Evolutionary conservation across 1,140 invertebrate genomes (phyloP), one percentile per base, ranked within the genome.

Genomic region (Drosophila navojoa): DNA sequence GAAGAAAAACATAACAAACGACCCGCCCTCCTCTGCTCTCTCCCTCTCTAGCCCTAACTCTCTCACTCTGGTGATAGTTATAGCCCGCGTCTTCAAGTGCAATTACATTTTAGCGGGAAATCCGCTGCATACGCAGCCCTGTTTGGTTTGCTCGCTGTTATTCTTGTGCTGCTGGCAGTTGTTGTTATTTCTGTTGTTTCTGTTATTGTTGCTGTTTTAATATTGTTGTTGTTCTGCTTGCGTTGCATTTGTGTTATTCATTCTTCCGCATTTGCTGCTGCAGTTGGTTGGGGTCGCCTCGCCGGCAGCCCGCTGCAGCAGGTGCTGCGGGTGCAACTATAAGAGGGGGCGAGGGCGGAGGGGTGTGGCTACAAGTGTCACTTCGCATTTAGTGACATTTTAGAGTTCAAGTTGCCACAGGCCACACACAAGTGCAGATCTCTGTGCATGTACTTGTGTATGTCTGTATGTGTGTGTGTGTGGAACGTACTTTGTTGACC

Each of bases 401-500:
- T 73, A 68, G 71, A 73, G 64, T 73, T 73, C 66, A 69, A 69
- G 66, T 69, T 73, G 58, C 50, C 57, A 42, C 55, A 72, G 54
- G 55, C 38, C 47, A 54, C 54, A 60, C 49, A 72, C 70, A 72
- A 68, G 63, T 50, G 22, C 29, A 32, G 15, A 19, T 22, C 22
- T 16, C 25, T 16, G 7, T 22, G 11, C 19, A 2, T 22, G 3
- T 22, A 22, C 19, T 22, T 25, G 38, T 32, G 15, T 27, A 25
- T 53, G 45, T 32, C 7, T 32, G 25, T 42, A 25, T 53, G 45
- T 32, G 11, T 32, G 25, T 42, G 32, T 50, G 45, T 47, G 58
- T 62, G 57, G 49, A 61, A 69, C 66, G 66, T 69, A 70, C 67
- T 62, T 82, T 85, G 80, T 84, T 84, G 80, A 84, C 80, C 80